phyloP scores from a whole-genome alignment of 1,140 invertebrate species.

The Microplitis demolitor region DNA sequence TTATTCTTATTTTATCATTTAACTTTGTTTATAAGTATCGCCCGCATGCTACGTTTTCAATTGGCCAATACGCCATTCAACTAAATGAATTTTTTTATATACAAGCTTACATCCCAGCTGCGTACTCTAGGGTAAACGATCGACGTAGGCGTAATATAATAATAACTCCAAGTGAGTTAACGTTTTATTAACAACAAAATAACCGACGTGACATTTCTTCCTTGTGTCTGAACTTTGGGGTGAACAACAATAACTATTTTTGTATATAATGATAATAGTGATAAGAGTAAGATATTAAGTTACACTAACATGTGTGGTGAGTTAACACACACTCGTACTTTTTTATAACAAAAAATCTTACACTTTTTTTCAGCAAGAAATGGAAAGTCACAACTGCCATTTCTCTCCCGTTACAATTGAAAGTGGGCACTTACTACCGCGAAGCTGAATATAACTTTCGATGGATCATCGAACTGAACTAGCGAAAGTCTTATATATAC shows the following conservation, averaged over 20 bases:
- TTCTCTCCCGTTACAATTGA: constrained; percentile 46
- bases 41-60: not conserved
- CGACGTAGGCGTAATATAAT: too few relatives aligned
- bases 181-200: too few relatives aligned
- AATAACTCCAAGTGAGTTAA: too few relatives aligned
- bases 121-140: not conserved
- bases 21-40: not conserved
- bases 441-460: constrained; percentile 31
- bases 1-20: not conserved
- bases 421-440: constrained; percentile 37
- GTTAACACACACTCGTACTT: constrained; percentile 5
- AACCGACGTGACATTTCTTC: too few relatives aligned
- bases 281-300: not conserved
- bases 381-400: constrained; percentile 39
- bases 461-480: constrained; percentile 26
- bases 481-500: constrained; percentile 24
- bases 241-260: too few relatives aligned
- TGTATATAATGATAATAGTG: too few relatives aligned
- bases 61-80: constrained; percentile 30
- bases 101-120: not conserved
- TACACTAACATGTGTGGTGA: not conserved
- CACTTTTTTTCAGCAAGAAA: constrained; percentile 26
- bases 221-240: too few relatives aligned
- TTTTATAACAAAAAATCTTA: not conserved
- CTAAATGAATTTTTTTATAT: not conserved